Evolutionary conservation across 2,113 vertebrate genomes (phyloP).

Genomic region (Oriolus oriolus): DNA sequence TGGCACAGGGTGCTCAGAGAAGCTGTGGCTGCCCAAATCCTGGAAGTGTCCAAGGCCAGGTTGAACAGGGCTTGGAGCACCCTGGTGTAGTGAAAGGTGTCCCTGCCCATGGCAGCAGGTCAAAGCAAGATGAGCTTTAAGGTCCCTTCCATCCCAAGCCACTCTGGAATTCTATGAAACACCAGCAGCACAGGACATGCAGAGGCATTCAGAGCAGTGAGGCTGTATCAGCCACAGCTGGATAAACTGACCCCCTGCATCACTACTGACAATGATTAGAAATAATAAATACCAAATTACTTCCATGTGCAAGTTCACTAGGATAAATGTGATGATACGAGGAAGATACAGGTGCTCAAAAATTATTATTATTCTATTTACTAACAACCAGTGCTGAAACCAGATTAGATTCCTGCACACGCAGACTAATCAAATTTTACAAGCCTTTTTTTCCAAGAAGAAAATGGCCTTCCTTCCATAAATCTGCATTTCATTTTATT

Average conservation of each 20-base stretch:
- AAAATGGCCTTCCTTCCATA: not conserved
- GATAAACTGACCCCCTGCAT: not conserved
- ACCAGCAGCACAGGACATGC: not conserved
- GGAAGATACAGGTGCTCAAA: not conserved
- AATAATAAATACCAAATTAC: not conserved
- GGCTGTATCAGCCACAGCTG: not conserved
- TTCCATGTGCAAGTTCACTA: not conserved
- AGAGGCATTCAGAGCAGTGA: not conserved
- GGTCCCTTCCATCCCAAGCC: not conserved
- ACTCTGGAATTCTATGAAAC: not conserved
- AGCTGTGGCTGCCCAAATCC: not conserved
- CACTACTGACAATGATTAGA: not conserved
- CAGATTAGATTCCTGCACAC: not conserved
- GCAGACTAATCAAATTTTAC: not conserved
- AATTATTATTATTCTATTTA: not conserved
- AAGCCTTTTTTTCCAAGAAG: not conserved
- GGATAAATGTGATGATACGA: not conserved
- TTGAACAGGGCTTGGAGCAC: accelerated
- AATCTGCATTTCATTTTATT: not conserved
- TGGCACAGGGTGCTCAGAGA: not conserved
- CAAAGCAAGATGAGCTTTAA: not conserved
- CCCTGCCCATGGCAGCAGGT: not conserved
- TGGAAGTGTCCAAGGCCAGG: not conserved
- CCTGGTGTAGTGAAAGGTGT: accelerated
- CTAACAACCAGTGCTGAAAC: not conserved